Conservation (phyloP, 2,797 vertebrate species). For the Lacerta viridis region DNA sequence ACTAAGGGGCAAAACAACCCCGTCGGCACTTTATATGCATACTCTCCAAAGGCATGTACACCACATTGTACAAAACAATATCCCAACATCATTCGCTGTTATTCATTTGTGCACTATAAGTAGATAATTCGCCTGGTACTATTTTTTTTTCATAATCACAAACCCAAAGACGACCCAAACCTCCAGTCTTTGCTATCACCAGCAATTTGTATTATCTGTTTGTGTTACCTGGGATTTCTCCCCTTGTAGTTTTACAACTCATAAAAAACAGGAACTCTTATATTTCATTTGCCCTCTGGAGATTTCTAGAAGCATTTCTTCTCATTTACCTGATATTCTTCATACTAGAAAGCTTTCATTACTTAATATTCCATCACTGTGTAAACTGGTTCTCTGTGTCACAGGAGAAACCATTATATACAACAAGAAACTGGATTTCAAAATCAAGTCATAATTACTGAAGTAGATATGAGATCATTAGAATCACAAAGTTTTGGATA, state of each 20-base stretch:
- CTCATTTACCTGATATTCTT: conserved; percentile 62
- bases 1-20: not conserved
- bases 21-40: not conserved
- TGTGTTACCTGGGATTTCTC: conserved; percentile 10
- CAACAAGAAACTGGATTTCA: not conserved
- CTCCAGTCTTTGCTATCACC: conserved; percentile 5
- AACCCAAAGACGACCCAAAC: not conserved
- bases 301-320: conserved; percentile 48
- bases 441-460: not conserved
- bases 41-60: not conserved
- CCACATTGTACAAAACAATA: conserved; percentile 2
- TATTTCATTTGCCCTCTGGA: conserved; percentile 54
- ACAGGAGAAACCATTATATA: not conserved
- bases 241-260: not conserved
- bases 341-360: conserved; percentile 58
- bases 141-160: not conserved
- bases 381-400: not conserved
- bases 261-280: conserved; percentile 47
- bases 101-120: not conserved
- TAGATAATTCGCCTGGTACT: not conserved
- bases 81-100: not conserved
- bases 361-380: conserved; percentile 39
- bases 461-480: not conserved
- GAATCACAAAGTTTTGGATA: not conserved
- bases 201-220: conserved; percentile 25